Conservation (phyloP, 2,797 vertebrate species). For the Cossypha polioptera region DNA sequence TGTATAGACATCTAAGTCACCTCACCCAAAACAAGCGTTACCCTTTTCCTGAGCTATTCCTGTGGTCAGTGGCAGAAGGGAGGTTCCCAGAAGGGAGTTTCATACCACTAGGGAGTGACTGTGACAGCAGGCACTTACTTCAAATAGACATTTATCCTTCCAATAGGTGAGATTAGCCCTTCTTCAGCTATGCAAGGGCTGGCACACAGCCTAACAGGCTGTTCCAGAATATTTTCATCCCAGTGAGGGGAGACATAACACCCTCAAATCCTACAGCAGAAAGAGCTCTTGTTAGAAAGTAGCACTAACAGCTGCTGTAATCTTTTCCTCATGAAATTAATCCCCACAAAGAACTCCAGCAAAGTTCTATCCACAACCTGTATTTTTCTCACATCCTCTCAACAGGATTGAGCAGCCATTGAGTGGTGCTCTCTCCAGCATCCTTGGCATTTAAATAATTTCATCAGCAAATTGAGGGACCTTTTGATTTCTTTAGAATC, state of each 20-base stretch:
- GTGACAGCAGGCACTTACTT: background rate
- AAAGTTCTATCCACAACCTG: background rate
- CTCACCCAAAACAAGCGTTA: background rate
- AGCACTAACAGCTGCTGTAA: background rate
- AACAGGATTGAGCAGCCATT: background rate
- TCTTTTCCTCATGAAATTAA: background rate
- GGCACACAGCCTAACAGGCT: accelerated
- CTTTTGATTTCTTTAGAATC: background rate
- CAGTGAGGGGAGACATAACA: background rate
- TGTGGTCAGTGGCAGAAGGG: background rate
- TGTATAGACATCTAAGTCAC: background rate
- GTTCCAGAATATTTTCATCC: background rate
- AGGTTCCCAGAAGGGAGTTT: background rate
- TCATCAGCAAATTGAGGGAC: background rate
- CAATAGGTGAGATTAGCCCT: background rate
- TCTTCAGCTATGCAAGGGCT: background rate
- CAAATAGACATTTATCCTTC: background rate
- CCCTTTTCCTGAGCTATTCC: background rate
- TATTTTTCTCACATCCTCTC: background rate
- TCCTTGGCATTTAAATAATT: background rate
- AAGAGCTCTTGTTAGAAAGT: background rate
- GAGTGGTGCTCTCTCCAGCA: background rate
- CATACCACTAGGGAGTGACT: too few species aligned
- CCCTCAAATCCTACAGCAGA: background rate
- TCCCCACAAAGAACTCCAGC: background rate